Conservation (phyloP, 2,113 vertebrate genomes). For the Catagonus wagneri region DNA sequence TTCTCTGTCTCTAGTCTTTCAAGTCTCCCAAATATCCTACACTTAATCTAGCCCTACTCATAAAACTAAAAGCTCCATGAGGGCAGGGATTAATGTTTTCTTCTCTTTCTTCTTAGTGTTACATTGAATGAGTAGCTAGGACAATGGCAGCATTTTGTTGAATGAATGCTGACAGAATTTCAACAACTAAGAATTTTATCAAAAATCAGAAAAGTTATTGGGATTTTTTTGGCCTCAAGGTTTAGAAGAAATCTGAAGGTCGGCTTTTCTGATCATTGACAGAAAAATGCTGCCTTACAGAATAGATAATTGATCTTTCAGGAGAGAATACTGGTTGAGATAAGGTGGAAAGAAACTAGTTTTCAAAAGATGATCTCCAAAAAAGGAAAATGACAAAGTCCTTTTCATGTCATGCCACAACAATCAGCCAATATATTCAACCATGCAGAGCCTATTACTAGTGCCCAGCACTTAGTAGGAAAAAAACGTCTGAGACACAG, state of each 20-base stretch:
- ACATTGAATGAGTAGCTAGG: not conserved
- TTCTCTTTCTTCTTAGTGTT: not conserved
- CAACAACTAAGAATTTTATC: constrained; percentile 39
- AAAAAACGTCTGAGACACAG: not conserved
- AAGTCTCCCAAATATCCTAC: not conserved
- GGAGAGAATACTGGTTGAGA: not conserved
- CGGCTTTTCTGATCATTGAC: not conserved
- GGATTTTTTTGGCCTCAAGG: not conserved
- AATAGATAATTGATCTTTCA: not conserved
- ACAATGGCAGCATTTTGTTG: not conserved
- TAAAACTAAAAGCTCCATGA: not conserved
- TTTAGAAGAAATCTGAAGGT: constrained; percentile 27
- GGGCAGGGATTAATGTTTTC: not conserved
- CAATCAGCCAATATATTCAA: constrained; percentile 1
- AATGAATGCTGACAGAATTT: not conserved
- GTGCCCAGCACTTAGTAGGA: not conserved
- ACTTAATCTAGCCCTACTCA: not conserved
- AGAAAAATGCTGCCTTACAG: not conserved
- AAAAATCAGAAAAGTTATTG: not conserved
- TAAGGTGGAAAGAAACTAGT: not conserved
- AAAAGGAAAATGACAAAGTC: not conserved
- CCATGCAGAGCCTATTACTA: not conserved
- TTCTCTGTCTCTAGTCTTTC: not conserved
- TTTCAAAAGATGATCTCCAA: constrained; percentile 5
- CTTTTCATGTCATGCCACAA: constrained; percentile 4